Base-by-base conservation (phyloP, 1,140 invertebrate genomes). In the Drosophila paulistorum region DNA sequence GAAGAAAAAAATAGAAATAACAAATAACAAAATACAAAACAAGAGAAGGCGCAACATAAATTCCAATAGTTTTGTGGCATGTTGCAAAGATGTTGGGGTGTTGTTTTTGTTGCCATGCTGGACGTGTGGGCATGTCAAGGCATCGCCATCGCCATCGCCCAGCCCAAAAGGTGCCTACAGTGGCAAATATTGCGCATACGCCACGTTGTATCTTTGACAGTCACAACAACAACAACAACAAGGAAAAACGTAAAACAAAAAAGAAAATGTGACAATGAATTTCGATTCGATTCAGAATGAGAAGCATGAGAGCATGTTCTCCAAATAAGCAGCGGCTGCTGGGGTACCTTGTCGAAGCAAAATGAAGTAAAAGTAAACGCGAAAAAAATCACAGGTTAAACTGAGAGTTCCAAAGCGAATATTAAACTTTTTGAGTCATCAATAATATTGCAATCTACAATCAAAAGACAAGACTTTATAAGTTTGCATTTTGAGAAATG, bases 101-200 rank as follows among this genome's bases (percentile, higher is more conserved):
- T 85, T 51, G 20, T 51, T 23, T 20, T 23, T 51, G 7, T 51
- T 84, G 81, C 74, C 77, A 61, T 61, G 60, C 63, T 70, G 81
- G 41, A 87, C 83, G 83, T 87, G 84, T 87, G 83, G 83, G 84
- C 83, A 87, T 83, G 83, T 86, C 83, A 86, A 86, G 83, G 83
- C 83, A 80, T 87, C 78, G 83, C 74, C 76, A 79, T 79, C 72
- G 35, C 42, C 77, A 35, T 35, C 9, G 7, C 17, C 45, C 45
- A 48, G 23, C 23, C 23, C 23, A 51, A 39, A 39, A 39, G 17
- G 7, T 51, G 45, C 67, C 60, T 66, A 74, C 68, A 65, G 37
- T 65, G 55, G 82, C 75, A 82, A 77, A 86, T 82, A 74, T 86
- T 87, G 83, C 83, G 77, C 70, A 86, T 86, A 83, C 83, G 83